Percentiles rank a stretch among this genome's conserved stretches.
phyloP scores from a whole-genome alignment of 2,888 invertebrate genomes.

The Horisme vitalbata region DNA sequence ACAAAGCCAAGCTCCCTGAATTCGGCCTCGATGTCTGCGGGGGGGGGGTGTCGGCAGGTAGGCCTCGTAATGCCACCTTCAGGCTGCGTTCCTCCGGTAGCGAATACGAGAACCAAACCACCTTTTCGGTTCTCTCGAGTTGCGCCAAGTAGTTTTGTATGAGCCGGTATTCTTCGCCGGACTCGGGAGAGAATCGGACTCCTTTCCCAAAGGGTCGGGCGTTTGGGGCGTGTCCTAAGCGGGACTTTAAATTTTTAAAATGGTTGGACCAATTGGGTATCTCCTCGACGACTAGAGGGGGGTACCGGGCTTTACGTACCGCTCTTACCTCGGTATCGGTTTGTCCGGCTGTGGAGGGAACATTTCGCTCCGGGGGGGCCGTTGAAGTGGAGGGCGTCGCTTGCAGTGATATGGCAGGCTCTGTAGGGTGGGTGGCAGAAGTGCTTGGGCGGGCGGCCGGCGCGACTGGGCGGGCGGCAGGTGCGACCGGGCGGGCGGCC shows the following conservation, averaged over 20 bases:
- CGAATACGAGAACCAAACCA: slow-evolving; percentile 26
- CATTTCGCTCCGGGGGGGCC: no score
- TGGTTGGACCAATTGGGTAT: not conserved
- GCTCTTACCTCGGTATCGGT: no score
- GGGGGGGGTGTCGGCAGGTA: not conserved
- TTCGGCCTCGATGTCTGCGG: not conserved
- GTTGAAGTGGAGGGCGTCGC: no score
- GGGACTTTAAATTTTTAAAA: not conserved
- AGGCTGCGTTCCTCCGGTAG: slow-evolving; percentile 14
- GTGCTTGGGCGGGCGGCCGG: no score
- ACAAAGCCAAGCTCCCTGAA: not conserved
- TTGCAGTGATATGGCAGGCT: no score
- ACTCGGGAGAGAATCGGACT: not conserved
- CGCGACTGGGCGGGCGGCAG: no score
- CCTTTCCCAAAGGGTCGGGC: not conserved
- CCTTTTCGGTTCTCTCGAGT: not conserved
- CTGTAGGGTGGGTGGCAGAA: no score
- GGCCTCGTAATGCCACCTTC: slow-evolving; percentile 17
- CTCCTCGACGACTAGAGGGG: no score
- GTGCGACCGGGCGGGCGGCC: no score
- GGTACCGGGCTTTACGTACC: no score
- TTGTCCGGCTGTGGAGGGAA: no score
- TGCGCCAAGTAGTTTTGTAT: slow-evolving; percentile 5
- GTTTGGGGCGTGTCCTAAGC: not conserved
- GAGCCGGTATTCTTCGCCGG: not conserved